A percentile compares a stretch with the other conserved stretches of the same genome.
Conservation (phyloP, 2,888 invertebrate species). For the Nomada lathburiana region DNA sequence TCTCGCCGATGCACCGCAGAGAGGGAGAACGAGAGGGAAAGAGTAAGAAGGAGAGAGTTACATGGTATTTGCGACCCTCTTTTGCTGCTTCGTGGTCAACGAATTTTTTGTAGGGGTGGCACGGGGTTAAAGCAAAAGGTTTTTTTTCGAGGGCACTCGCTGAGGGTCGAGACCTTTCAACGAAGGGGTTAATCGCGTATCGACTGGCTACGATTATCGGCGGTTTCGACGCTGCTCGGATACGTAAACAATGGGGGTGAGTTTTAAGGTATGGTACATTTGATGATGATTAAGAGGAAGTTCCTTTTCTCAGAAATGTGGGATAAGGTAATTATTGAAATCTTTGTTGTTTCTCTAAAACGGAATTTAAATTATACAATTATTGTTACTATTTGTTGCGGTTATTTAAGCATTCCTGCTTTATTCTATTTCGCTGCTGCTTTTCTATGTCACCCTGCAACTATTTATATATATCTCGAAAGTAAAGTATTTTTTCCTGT, state of each 20-base stretch:
- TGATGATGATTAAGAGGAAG: not conserved
- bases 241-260: constrained; percentile 19
- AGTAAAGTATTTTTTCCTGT: too few relatives aligned
- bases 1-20: not conserved
- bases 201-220: constrained; percentile 32
- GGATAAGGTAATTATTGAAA: not conserved
- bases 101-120: not conserved
- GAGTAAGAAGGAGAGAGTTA: not conserved
- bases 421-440: too few relatives aligned
- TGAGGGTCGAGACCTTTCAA: not conserved
- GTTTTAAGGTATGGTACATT: not conserved
- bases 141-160: constrained; percentile 11
- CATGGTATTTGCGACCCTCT: not conserved
- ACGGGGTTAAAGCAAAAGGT: not conserved
- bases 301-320: too few relatives aligned
- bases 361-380: too few relatives aligned
- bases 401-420: too few relatives aligned
- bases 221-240: not conserved
- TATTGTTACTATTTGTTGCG: too few relatives aligned
- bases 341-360: not conserved
- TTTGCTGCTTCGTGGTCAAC: constrained; percentile 1
- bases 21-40: not conserved
- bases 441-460: too few relatives aligned
- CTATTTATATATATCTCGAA: too few relatives aligned
- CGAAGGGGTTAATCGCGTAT: constrained; percentile 40